Conservation (phyloP, 2,113 vertebrate genomes). For the Orthonyx spaldingii region DNA sequence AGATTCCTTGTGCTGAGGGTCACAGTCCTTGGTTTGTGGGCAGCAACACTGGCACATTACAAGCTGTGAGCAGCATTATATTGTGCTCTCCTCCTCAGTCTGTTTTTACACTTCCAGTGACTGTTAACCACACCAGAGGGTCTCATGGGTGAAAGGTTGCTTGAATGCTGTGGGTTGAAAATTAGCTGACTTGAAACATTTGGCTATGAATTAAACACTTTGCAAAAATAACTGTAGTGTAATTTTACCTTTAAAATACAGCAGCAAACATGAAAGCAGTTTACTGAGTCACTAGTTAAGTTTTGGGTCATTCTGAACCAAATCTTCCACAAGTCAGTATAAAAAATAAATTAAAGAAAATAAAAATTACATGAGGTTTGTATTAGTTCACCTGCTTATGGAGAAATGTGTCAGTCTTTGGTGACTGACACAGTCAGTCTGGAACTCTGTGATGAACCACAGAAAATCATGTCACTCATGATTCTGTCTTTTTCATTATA, state of each 20-base stretch:
- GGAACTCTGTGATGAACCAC: neutral
- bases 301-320: neutral
- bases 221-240: neutral
- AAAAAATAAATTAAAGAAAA: neutral
- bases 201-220: neutral
- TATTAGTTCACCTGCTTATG: neutral
- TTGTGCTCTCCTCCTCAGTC: neutral
- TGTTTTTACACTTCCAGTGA: neutral
- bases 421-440: too few relatives aligned
- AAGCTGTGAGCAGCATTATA: neutral
- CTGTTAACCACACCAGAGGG: neutral
- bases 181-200: neutral
- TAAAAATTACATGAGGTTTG: neutral
- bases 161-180: neutral
- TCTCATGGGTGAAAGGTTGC: neutral
- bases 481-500: neutral
- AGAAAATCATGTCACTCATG: rapidly evolving
- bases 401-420: neutral
- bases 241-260: neutral
- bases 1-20: neutral
- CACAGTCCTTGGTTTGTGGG: neutral
- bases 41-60: neutral
- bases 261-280: neutral
- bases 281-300: neutral
- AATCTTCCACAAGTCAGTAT: neutral